Conservation (phyloP, 2,888 invertebrate genomes). For the Tribolium freemani region DNA sequence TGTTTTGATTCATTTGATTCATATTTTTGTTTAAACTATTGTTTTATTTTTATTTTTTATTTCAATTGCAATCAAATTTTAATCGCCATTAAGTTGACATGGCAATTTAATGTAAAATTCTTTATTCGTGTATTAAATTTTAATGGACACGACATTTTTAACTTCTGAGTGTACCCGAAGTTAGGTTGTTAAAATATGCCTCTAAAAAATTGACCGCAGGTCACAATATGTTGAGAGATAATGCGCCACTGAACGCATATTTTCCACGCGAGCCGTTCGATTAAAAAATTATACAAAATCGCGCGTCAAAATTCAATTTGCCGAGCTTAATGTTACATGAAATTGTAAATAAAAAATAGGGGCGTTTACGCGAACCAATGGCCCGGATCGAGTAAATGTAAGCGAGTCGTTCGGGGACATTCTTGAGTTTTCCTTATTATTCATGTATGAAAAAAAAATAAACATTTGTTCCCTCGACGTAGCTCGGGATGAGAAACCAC, state of each 20-base stretch:
- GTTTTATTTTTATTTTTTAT: no score
- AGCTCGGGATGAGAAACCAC: background rate
- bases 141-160: no score
- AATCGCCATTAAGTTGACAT: no score
- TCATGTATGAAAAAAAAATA: constrained; percentile 14
- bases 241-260: background rate
- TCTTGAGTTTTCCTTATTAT: constrained; percentile 15
- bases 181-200: no score
- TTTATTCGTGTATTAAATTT: no score
- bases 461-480: constrained; percentile 7
- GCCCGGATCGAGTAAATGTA: constrained; percentile 2
- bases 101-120: no score
- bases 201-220: no score
- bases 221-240: no score
- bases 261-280: background rate
- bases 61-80: no score
- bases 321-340: constrained; percentile 27
- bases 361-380: constrained; percentile 7
- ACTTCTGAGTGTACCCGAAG: no score
- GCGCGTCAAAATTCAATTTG: constrained; percentile 8
- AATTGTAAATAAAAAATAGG: constrained; percentile 30
- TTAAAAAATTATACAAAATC: background rate
- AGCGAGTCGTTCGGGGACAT: constrained; percentile 8
- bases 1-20: no score
- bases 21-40: no score